Percentiles rank a stretch among this genome's conserved stretches.
These are phyloP conservation scores for Contarinia nasturtii DNA, from an alignment of 1,140 invertebrate species.

Conservation along the genomic window DNA sequence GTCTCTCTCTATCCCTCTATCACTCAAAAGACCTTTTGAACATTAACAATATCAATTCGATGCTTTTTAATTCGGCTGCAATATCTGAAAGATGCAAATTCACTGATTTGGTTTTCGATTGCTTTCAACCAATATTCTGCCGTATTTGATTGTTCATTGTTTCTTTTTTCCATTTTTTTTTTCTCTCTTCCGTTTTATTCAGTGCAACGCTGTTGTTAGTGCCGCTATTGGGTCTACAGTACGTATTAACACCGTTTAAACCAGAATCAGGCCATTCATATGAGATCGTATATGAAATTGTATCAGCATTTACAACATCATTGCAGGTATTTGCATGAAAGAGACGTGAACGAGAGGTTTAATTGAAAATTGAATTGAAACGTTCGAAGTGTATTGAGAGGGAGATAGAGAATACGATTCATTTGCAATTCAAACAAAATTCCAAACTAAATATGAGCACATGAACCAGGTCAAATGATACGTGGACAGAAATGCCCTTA, in stretches of 20 bases:
- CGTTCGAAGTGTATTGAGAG: too few relatives aligned
- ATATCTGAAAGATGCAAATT: too few relatives aligned
- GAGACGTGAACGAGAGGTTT: not conserved
- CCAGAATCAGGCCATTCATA: constrained; percentile 46
- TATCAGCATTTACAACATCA: constrained; percentile 67
- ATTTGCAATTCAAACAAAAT: not conserved
- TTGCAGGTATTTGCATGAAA: constrained; percentile 51
- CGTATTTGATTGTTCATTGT: too few relatives aligned
- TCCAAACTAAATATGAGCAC: too few relatives aligned
- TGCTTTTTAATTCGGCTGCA: too few relatives aligned
- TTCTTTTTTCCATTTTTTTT: not conserved
- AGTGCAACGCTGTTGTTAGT: constrained; percentile 77
- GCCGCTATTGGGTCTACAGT: constrained; percentile 64
- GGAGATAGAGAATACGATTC: too few relatives aligned
- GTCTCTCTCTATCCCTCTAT: too few relatives aligned
- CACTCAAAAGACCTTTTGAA: too few relatives aligned
- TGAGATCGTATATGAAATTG: constrained; percentile 55
- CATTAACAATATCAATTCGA: too few relatives aligned
- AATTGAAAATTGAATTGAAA: not conserved
- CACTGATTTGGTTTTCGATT: too few relatives aligned
- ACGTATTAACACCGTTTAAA: constrained; percentile 74
- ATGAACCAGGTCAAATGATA: not conserved
- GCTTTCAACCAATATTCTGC: too few relatives aligned
- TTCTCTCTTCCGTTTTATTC: constrained; percentile 1
- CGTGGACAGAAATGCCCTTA: too few relatives aligned